Evolutionary conservation across 1,140 invertebrate species (phyloP), one percentile per base, ranked within the genome.

Genomic region (Diplogasteroides magnus): DNA sequence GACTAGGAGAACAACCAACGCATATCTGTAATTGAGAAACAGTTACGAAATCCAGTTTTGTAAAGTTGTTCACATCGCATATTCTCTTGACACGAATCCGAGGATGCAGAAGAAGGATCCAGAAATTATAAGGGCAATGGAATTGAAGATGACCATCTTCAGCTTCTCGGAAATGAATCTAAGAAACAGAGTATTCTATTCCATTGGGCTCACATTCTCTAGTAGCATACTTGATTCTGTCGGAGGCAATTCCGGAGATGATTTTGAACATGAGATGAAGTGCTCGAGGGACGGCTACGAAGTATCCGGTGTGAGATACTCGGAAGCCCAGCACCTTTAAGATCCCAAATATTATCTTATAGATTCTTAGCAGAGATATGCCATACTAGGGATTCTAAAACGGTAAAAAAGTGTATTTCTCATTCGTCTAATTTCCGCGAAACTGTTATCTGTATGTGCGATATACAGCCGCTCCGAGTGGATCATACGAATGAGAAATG

Each of bases 111-210:
- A 74, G 66, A 74, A 74, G 1, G 31, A 29, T 27, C 73, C 73
- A 31, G 73, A 74, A 37, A 74, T 37, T 61, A 68, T 74, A 23
- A 74, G 25, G 29, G 73, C 73, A 29, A 74, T 74, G 1, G 73
- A 73, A 61, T 74, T 74, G 56, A 73, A 74, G 19, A 74, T 63
- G 25, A 59, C 57, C 73, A 74, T 74, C 29, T 74, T 74, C 1
- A 61, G 60, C 31, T 57, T 66, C 60, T 74, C 73, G 1, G 73
- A 73, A 23, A 60, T 48, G 58, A 74, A 74, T 55, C 70, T 72
- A 29, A 72, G 55, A 6, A 55, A 74, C 66, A 19, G n/a, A 31
- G 2, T 25, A 72, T 72, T 71, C 72, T 74, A 1, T 59, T 67
- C 31, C 56, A 65, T 48, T 74, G 68, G 1, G 72, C 66, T 26